Base-by-base conservation (phyloP, 2,888 invertebrate genomes). In the Drosophila longiperda region DNA sequence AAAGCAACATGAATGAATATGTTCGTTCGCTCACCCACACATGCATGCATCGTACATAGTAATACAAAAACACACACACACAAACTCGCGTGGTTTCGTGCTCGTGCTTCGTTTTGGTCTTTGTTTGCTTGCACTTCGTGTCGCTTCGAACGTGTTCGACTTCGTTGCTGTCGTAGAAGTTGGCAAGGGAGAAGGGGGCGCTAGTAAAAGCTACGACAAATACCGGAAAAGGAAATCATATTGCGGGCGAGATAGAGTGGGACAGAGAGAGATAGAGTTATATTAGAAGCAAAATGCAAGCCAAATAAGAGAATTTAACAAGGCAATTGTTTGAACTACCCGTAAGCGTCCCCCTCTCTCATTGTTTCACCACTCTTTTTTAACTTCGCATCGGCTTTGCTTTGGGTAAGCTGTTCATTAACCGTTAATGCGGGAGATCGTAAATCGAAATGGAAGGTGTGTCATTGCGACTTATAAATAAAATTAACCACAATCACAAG, bases 401-500 rank as follows among this genome's bases (percentile, higher is more conserved):
- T 23, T 23, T 45, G 15, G 45, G 45, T 75, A 78, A 78, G 80
- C 70, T 78, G 78, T 78, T 78, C 80, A 78, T 78, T 78, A 79
- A 79, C 84, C 87, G 81, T 85, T 89, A 87, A 87, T 76, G 76
- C 88, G 72, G 69, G 50, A 66, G 75, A 74, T 87, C 89, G 83
- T 84, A 84, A 84, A 84, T 84, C 89, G 87, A 75, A 75, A 65
- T 78, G 73, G 78, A 89, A 90, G 88, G 88, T 89, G 88, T 89
- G 88, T 88, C 90, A 83, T 70, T 73, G 62, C 70, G 73, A 89
- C 89, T 90, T 88, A 90, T 89, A 89, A 89, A 89, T 89, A 89
- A 90, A 89, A 89, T 89, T 90, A 83, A 90, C 83, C 85, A 78
- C 80, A 74, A 75, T 67, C 72, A 68, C 73, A 72, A 80, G 83